phyloP scores from a whole-genome alignment of 1,140 invertebrate species.

The Heliconius hermathena region DNA sequence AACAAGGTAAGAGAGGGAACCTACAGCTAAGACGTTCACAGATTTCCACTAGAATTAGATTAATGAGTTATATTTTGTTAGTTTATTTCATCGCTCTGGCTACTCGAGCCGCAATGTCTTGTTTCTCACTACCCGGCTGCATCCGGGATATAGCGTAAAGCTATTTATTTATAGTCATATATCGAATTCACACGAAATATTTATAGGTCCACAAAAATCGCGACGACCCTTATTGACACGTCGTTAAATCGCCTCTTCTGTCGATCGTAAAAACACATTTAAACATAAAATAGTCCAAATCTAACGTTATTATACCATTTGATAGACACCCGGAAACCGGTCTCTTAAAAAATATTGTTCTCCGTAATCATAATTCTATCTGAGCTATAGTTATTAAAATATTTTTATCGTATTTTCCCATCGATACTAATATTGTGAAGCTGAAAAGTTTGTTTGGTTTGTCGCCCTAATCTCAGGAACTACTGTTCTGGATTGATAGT shows the following conservation, averaged over 20 bases:
- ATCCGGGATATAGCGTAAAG: too few relatives aligned
- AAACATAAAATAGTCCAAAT: constrained; percentile 20
- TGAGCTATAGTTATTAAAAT: constrained; percentile 18
- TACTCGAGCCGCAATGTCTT: too few relatives aligned
- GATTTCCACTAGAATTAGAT: too few relatives aligned
- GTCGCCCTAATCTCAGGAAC: too few relatives aligned
- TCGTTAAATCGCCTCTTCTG: constrained; percentile 21
- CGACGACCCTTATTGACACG: constrained; percentile 16
- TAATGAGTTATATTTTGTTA: too few relatives aligned
- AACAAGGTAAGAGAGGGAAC: too few relatives aligned
- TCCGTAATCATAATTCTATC: constrained; percentile 16
- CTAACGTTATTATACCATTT: constrained; percentile 7
- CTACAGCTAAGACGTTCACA: too few relatives aligned
- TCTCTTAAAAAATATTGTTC: constrained; percentile 22
- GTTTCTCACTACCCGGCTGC: too few relatives aligned
- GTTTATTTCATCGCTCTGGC: too few relatives aligned
- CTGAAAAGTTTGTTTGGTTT: too few relatives aligned
- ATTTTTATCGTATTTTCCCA: neutral
- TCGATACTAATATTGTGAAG: neutral
- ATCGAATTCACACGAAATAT: neutral
- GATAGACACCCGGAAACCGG: constrained; percentile 20
- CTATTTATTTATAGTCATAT: too few relatives aligned
- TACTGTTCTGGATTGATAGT: too few relatives aligned
- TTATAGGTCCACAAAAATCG: constrained; percentile 20
- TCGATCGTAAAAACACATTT: constrained; percentile 17